Conservation (phyloP, 2,888 invertebrate species). For the Coelopa pilipes region DNA sequence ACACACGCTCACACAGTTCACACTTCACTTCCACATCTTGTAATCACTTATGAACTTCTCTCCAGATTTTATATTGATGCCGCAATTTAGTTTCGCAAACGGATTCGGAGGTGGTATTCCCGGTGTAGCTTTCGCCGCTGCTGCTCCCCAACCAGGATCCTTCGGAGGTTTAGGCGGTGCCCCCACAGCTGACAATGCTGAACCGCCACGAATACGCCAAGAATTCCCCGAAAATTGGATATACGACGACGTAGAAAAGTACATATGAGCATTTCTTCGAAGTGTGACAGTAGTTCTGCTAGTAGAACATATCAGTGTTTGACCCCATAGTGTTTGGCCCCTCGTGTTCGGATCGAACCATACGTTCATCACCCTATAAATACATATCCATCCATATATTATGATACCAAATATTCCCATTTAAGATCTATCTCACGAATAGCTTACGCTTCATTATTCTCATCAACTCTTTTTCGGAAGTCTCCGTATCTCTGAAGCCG, state of each 20-base stretch:
- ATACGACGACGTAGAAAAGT: conserved; percentile 37
- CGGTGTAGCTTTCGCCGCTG: background rate
- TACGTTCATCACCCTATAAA: no score
- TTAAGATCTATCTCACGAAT: no score
- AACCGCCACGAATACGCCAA: conserved; percentile 45
- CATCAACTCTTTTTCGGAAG: background rate
- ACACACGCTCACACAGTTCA: background rate
- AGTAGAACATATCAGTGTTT: no score
- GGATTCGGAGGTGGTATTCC: background rate
- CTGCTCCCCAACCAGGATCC: background rate
- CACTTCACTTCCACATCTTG: background rate
- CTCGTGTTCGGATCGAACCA: no score
- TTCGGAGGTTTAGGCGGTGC: background rate
- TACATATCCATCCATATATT: no score
- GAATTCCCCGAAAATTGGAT: conserved; percentile 51
- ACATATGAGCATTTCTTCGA: conserved; percentile 4
- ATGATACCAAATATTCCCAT: no score
- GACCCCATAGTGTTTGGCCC: no score
- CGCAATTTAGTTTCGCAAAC: background rate
- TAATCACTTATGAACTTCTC: no score
- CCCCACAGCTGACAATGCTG: background rate
- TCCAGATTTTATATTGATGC: no score
- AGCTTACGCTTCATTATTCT: no score
- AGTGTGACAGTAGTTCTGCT: no score
- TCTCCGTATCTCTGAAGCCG: background rate